phyloP scores from a whole-genome alignment of 2,113 vertebrate species.

The Mesoclemmys tuberculata region DNA sequence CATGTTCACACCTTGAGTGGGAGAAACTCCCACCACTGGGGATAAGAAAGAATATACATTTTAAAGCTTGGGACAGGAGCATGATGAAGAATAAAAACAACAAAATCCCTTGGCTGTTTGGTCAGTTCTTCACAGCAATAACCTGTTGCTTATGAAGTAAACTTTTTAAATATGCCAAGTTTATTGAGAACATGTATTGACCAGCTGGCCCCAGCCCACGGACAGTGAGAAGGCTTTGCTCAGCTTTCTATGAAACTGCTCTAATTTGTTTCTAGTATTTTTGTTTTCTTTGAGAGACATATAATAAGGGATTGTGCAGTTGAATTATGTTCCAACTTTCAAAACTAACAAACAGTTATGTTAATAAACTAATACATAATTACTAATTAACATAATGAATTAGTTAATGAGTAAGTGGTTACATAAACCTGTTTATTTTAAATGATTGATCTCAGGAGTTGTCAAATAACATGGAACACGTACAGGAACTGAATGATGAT shows the following conservation, averaged over 20 bases:
- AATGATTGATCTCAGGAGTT: neutral
- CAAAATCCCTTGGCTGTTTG: neutral
- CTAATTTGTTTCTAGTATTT: neutral
- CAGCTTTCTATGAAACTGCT: neutral
- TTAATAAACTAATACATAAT: neutral
- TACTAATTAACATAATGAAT: neutral
- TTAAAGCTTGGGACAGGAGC: neutral
- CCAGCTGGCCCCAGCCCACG: neutral
- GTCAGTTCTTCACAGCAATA: neutral
- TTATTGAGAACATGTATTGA: neutral
- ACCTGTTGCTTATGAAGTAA: neutral
- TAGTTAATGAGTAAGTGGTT: neutral
- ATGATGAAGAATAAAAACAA: neutral
- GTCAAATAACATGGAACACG: conserved; percentile 6
- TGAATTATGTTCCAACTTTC: neutral
- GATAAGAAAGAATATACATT: neutral
- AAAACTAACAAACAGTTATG: accelerated
- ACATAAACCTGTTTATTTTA: neutral
- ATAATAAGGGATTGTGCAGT: neutral
- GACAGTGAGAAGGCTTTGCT: conserved; percentile 13
- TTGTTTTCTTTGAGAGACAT: neutral
- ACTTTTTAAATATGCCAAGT: neutral
- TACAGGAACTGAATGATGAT: neutral
- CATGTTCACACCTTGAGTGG: neutral
- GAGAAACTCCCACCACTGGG: neutral